These are phyloP conservation scores for Chiridota heheva DNA, from an alignment of 35 echinoderm and acorn worm genomes.

Conservation along the genomic window DNA sequence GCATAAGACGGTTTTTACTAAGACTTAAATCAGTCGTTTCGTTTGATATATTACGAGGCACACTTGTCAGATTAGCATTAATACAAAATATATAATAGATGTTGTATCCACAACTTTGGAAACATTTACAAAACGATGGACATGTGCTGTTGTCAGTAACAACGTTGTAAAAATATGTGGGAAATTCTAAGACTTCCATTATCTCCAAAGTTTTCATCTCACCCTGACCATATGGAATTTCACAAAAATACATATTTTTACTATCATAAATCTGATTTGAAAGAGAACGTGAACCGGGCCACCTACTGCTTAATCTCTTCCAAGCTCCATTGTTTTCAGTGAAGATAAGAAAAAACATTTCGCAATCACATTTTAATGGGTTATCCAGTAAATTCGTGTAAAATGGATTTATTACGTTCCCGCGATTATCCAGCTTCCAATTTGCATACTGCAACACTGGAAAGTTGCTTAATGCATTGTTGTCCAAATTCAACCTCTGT, in stretches of 20 bases:
- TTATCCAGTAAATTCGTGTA: conserved; percentile 16
- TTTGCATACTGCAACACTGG: not conserved
- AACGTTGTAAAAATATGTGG: not conserved
- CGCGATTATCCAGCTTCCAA: not conserved
- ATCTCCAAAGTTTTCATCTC: not conserved
- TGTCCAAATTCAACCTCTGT: not conserved
- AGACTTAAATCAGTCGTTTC: not conserved
- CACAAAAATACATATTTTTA: not conserved
- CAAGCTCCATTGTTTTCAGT: not conserved
- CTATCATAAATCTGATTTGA: conserved; percentile 18
- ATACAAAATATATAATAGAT: not conserved
- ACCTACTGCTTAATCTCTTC: not conserved
- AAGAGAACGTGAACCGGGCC: conserved; percentile 1
- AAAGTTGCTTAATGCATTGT: conserved; percentile 3
- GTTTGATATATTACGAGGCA: not conserved
- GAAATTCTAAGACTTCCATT: not conserved
- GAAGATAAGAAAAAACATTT: conserved; percentile 20
- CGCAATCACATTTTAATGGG: conserved; percentile 10
- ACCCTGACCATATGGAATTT: not conserved
- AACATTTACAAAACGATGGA: not conserved
- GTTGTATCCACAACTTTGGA: not conserved
- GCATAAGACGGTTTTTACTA: not conserved
- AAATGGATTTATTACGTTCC: not conserved
- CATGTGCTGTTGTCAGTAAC: not conserved
- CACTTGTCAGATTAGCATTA: not conserved